Conservation (phyloP, 2,888 invertebrate genomes). For the Napeogenes inachia region DNA sequence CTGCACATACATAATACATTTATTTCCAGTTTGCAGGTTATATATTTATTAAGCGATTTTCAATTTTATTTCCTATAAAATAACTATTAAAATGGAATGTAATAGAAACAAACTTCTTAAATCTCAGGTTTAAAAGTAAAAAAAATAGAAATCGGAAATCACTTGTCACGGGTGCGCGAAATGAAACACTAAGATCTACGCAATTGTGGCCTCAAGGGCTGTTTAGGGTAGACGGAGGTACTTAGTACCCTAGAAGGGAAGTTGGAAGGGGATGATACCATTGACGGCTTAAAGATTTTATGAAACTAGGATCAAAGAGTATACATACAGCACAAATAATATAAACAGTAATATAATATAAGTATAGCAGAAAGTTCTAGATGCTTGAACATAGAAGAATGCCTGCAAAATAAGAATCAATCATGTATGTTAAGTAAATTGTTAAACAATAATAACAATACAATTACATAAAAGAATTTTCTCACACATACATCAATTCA, state of each 20-base stretch:
- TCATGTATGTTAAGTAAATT: too few species aligned
- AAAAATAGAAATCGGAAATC: slow-evolving; percentile 24
- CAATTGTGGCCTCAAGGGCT: slow-evolving; percentile 31
- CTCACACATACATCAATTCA: neutral
- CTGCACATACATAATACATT: too few species aligned
- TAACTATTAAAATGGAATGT: neutral
- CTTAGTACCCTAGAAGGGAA: slow-evolving; percentile 39
- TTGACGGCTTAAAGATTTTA: neutral
- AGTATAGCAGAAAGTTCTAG: too few species aligned
- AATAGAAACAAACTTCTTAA: neutral
- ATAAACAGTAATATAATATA: too few species aligned
- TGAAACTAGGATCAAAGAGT: too few species aligned
- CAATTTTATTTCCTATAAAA: neutral
- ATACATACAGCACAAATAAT: too few species aligned
- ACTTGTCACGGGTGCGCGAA: slow-evolving; percentile 25
- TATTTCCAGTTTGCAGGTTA: too few species aligned
- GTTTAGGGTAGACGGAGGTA: slow-evolving; percentile 40
- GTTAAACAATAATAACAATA: neutral
- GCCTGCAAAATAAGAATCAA: too few species aligned
- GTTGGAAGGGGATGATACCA: neutral
- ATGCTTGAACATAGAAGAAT: too few species aligned
- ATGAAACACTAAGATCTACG: slow-evolving; percentile 22
- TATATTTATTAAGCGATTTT: neutral
- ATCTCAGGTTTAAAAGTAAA: neutral
- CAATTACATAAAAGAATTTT: neutral